phyloP scores from a whole-genome alignment of 2,888 invertebrate genomes.

The Oxycera nigricornis region DNA sequence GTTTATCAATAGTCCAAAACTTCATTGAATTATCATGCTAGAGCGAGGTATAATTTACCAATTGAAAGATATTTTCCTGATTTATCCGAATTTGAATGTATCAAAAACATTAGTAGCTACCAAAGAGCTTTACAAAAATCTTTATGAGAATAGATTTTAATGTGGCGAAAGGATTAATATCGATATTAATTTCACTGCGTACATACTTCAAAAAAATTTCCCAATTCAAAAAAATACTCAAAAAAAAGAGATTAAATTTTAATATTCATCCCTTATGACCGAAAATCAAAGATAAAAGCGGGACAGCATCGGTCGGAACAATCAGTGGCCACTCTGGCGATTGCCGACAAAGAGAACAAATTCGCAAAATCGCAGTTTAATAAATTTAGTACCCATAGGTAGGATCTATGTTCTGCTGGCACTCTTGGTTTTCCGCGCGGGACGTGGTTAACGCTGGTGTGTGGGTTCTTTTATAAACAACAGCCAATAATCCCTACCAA shows the following conservation, averaged over 20 bases:
- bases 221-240: neutral
- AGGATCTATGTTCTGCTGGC: neutral
- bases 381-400: constrained; percentile 14
- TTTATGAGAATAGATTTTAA: too few relatives aligned
- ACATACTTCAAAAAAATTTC: neutral
- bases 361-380: constrained; percentile 22
- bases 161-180: too few relatives aligned
- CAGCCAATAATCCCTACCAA: constrained; percentile 12
- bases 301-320: neutral
- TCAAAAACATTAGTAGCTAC: too few relatives aligned
- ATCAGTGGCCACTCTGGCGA: neutral
- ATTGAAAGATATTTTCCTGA: too few relatives aligned
- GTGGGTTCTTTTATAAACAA: neutral
- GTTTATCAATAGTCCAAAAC: too few relatives aligned
- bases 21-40: too few relatives aligned
- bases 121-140: too few relatives aligned
- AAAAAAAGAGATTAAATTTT: constrained; percentile 30
- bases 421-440: neutral
- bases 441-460: too few relatives aligned
- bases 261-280: constrained; percentile 20
- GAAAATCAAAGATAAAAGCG: constrained; percentile 18
- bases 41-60: too few relatives aligned
- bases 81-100: too few relatives aligned
- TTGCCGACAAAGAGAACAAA: constrained; percentile 24
- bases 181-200: neutral